Percentiles rank a stretch among this genome's conserved stretches.
These are phyloP conservation scores for Gibbula magus DNA, from an alignment of 2,888 invertebrate species.

Conservation along the genomic window DNA sequence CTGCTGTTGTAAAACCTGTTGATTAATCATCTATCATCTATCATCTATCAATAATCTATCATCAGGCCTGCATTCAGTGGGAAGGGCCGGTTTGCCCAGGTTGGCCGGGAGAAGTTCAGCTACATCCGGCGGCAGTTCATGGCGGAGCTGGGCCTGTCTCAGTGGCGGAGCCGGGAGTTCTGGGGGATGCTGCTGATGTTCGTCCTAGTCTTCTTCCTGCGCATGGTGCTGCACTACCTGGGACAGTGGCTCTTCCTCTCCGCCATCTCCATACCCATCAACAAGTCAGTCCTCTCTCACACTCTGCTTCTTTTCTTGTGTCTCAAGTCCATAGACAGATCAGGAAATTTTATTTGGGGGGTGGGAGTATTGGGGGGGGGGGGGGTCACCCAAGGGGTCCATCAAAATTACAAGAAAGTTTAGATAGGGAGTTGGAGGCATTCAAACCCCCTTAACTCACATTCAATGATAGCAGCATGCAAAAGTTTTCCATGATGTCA, in stretches of 20 bases:
- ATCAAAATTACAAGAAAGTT: too few relatives aligned
- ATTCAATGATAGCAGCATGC: too few relatives aligned
- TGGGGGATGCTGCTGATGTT: slow-evolving; percentile 73
- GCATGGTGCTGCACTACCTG: slow-evolving; percentile 70
- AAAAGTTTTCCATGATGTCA: too few relatives aligned
- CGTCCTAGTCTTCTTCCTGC: slow-evolving; percentile 68
- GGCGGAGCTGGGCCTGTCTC: slow-evolving; percentile 70
- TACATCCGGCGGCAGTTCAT: slow-evolving; percentile 70
- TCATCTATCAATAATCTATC: neutral
- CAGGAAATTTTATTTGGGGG: too few relatives aligned
- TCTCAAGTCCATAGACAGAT: too few relatives aligned
- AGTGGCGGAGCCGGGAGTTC: slow-evolving; percentile 72
- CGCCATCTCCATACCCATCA: slow-evolving; percentile 68
- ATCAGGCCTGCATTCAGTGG: slow-evolving; percentile 62
- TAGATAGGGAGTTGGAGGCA: too few relatives aligned
- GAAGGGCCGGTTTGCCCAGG: slow-evolving; percentile 58
- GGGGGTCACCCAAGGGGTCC: too few relatives aligned
- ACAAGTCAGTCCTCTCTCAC: slow-evolving; percentile 63
- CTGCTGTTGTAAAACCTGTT: too few relatives aligned
- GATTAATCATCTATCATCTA: too few relatives aligned
- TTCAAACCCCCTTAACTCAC: too few relatives aligned
- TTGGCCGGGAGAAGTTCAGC: slow-evolving; percentile 62
- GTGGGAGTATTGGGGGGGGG: too few relatives aligned
- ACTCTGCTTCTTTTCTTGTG: too few relatives aligned
- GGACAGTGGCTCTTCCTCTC: slow-evolving; percentile 71